phyloP scores from a whole-genome alignment of 2,113 vertebrate genomes.

The Amblyornis subalaris region DNA sequence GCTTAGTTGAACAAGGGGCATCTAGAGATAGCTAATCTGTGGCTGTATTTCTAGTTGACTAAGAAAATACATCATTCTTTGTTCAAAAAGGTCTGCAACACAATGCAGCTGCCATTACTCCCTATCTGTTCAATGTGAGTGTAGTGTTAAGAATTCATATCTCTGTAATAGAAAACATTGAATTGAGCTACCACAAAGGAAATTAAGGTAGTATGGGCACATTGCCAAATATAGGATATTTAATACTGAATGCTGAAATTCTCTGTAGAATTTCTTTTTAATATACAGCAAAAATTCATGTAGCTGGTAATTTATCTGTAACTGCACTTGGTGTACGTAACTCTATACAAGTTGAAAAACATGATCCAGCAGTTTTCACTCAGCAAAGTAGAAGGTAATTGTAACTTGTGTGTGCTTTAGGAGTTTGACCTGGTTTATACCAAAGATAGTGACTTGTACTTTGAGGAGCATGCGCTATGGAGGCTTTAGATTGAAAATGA shows the following conservation, averaged over 20 bases:
- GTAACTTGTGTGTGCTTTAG: background rate
- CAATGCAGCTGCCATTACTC: background rate
- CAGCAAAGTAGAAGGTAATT: background rate
- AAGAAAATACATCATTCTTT: background rate
- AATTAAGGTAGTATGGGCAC: background rate
- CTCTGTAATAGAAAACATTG: background rate
- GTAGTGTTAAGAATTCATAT: background rate
- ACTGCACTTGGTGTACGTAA: fast-evolving
- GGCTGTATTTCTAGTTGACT: background rate
- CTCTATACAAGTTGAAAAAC: fast-evolving
- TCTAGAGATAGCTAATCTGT: background rate
- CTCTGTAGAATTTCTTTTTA: background rate
- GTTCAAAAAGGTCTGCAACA: background rate
- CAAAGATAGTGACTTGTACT: background rate
- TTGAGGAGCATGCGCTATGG: background rate
- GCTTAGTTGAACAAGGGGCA: background rate
- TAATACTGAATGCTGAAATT: background rate
- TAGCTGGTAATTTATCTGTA: background rate
- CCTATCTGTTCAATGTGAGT: background rate
- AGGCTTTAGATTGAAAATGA: background rate
- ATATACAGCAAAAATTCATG: background rate
- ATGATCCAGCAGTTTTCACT: background rate
- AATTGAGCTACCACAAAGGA: background rate
- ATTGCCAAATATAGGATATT: background rate
- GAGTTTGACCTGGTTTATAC: background rate